phyloP scores from a whole-genome alignment of 2,797 vertebrate genomes.

The Tarsius wallacei region DNA sequence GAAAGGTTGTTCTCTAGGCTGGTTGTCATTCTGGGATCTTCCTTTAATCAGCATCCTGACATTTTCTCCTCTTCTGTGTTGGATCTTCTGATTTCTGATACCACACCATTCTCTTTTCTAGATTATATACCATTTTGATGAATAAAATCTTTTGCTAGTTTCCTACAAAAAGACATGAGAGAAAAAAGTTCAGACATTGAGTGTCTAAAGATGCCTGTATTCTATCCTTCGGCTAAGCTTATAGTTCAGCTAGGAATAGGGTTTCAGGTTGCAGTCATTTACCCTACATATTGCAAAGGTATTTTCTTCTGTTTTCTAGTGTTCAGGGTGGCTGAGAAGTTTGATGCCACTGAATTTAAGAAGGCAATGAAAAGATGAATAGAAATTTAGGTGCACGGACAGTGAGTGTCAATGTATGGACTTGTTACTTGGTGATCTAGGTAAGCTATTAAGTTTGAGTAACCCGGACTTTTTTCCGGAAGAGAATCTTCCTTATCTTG shows the following conservation, averaged over 20 bases:
- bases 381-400: neutral
- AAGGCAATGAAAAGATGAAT: neutral
- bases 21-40: neutral
- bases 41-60: neutral
- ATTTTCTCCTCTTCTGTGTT: slow-evolving; percentile 2
- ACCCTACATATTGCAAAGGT: neutral
- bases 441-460: neutral
- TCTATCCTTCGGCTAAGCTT: neutral
- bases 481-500: neutral
- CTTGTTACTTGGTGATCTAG: neutral
- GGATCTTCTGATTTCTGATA: neutral
- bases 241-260: neutral
- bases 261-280: neutral
- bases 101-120: neutral
- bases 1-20: neutral
- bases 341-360: neutral
- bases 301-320: neutral
- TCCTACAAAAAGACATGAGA: neutral
- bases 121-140: neutral
- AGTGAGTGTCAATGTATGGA: neutral
- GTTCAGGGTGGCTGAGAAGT: neutral
- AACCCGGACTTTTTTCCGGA: neutral
- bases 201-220: neutral
- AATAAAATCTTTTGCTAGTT: neutral
- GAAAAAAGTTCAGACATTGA: neutral